Base-by-base conservation (phyloP, 2,797 vertebrate genomes). In the Sebastes cheni region DNA sequence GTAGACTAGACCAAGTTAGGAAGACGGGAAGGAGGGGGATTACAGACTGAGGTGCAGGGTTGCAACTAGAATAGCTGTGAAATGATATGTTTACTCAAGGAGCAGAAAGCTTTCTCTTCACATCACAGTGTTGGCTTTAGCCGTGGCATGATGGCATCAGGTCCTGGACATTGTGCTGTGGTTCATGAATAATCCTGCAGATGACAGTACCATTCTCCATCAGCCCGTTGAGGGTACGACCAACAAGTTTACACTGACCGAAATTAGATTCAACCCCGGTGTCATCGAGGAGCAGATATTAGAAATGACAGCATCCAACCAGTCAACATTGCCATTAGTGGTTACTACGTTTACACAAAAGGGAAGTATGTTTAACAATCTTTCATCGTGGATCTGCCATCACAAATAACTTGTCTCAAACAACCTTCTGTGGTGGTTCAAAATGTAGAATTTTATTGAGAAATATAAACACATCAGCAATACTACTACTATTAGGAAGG, bases 31-130 rank as follows among this genome's bases (percentile, higher is more conserved):
- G 16, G 22, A 16, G 20, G 25, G 66, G 61, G 62, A 55, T 56
- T 52, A 64, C 27, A 89, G 79, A 80, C 77, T 80, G 74, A 81
- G 39, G 8, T 79, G 60, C 64, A 62, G 72, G 73, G 60, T 80
- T 88, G 80, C 73, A 77, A 67, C 79, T 74, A 66, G 74, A 89
- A 90, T 84, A 75, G 67, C 83, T 82, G 85, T 86, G 84, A 90
- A 70, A 75, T 78, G 50, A 88, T 83, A 79, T 79, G 85, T 89
- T 92, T 89, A 72, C 70, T 85, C 80, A 86, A 86, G 86, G 20
- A 83, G 67, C 65, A 72, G 52, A 68, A 46, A 68, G 56, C 67
- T 67, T 80, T 89, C 80, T 86, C 65, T 86, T 81, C 67, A 46
- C 78, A 85, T 82, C 75, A 66, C 59, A 70, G 55, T 60, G 73